Percentiles rank a stretch among this genome's conserved stretches.
phyloP scores from a whole-genome alignment of 2,888 invertebrate genomes.

The Epinotia brunnichana region DNA sequence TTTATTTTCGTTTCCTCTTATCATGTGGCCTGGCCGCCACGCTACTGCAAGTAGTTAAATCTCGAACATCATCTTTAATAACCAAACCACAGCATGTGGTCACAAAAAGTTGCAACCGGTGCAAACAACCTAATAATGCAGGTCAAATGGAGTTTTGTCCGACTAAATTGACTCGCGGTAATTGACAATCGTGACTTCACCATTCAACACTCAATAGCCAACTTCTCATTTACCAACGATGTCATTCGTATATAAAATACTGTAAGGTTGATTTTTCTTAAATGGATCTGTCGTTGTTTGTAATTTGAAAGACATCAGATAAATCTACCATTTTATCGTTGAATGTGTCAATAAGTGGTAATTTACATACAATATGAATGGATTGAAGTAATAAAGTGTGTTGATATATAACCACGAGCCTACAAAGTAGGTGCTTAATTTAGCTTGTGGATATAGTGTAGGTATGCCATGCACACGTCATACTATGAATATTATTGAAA shows the following conservation, averaged over 20 bases:
- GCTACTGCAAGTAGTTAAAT: too few relatives aligned
- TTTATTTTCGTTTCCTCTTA: too few relatives aligned
- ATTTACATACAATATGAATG: slow-evolving; percentile 42
- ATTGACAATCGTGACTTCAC: slow-evolving; percentile 45
- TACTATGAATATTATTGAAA: not conserved
- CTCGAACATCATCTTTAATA: not conserved
- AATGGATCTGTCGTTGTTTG: not conserved
- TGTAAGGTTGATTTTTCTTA: slow-evolving; percentile 1
- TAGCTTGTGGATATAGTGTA: not conserved
- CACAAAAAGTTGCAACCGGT: not conserved
- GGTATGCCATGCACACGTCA: not conserved
- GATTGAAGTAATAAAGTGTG: slow-evolving; percentile 14
- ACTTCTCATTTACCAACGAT: not conserved
- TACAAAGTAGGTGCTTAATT: not conserved
- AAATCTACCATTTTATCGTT: slow-evolving; percentile 31
- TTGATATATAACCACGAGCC: not conserved
- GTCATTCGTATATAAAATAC: not conserved
- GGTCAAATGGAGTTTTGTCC: slow-evolving; percentile 13
- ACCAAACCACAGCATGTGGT: not conserved
- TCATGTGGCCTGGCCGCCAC: too few relatives aligned
- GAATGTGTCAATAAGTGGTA: slow-evolving; percentile 32
- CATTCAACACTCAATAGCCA: slow-evolving; percentile 14
- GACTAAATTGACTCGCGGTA: slow-evolving; percentile 18
- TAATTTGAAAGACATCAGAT: slow-evolving; percentile 18
- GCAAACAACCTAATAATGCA: slow-evolving; percentile 10